A percentile compares a stretch with the other conserved stretches of the same genome.
phyloP scores from a whole-genome alignment of 2,797 vertebrate species.

The Gallinago nigripennis region DNA sequence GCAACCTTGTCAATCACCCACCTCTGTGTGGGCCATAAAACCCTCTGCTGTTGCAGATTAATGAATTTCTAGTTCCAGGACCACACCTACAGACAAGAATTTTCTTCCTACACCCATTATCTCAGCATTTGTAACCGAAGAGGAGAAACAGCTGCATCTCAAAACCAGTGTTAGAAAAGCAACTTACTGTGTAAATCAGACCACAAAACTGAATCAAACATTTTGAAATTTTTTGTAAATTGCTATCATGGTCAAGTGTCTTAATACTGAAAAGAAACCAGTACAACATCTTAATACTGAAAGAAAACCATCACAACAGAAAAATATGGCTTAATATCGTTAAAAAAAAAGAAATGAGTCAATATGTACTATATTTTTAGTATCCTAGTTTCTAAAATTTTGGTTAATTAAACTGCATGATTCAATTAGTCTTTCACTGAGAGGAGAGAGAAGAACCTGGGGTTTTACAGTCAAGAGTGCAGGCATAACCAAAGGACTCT shows the following conservation, averaged over 20 bases:
- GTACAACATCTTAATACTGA: not conserved
- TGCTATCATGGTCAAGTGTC: not conserved
- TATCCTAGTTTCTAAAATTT: not conserved
- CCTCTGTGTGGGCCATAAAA: not conserved
- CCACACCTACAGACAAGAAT: not conserved
- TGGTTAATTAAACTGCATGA: not conserved
- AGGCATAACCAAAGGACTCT: not conserved
- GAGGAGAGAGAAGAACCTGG: fast-evolving
- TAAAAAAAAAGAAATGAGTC: not conserved
- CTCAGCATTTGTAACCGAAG: not conserved
- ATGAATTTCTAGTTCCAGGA: not conserved
- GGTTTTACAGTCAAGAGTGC: not conserved
- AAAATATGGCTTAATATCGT: not conserved
- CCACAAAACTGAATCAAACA: not conserved
- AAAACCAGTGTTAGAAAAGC: not conserved
- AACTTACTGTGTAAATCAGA: not conserved
- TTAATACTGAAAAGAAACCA: not conserved
- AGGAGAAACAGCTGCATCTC: not conserved
- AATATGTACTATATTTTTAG: not conserved
- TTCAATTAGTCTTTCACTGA: not conserved
- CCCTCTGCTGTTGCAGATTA: not conserved
- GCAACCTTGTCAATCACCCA: not conserved
- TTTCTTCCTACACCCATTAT: not conserved
- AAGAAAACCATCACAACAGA: not conserved
- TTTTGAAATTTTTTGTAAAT: not conserved